Base-by-base conservation (phyloP, 2,888 invertebrate species). In the Amblyteles armatorius region DNA sequence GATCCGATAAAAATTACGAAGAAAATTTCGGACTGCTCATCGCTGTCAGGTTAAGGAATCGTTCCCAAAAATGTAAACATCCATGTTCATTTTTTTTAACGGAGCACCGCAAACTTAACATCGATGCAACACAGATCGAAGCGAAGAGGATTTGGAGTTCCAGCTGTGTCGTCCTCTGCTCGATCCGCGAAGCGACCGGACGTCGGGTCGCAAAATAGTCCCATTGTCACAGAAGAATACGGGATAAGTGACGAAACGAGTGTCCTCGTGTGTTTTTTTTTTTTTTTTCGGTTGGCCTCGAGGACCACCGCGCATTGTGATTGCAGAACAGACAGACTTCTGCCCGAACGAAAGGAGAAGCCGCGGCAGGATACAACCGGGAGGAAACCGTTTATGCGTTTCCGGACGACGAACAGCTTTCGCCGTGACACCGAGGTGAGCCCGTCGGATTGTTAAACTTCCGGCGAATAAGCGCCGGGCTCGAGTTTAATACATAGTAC, bases 391-490 rank as follows among this genome's bases (percentile, higher is more conserved):
- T 36, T 63, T 55, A 65, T 82, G 82, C 67, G 81, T 78, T 82
- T 82, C 78, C 82, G 76, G 79, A 82, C 60, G 83, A 86, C 86
- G 84, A 88, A 83, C 84, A 85, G 80, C 48, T 81, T 82, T 80
- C 19, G 77, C 85, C 85, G 85, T 87, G 87, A 79, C 82, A 87
- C 82, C 71, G 80, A 82, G 79, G 81, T 78, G 79, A 48, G 63
- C 11, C 67, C 68, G 69, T 22, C 44, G 86, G 67, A 85, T 87
- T 85, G 82, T 88, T 73, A 69, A 82, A 83, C 85, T 82, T 86
- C 84, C 84, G 79, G 82, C 60, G 72, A 68, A 65, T 65, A 65
- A 69, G 52, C 26, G 33, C n/a, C 48, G 36, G 11, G 0, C 7
- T 40, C 22, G 11, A 22, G 16, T 67, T 40, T 50, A 13, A 60